Evolutionary conservation across 35 echinoderm and acorn worm genomes (phyloP).

Genomic region (Apostichopus japonicus): DNA sequence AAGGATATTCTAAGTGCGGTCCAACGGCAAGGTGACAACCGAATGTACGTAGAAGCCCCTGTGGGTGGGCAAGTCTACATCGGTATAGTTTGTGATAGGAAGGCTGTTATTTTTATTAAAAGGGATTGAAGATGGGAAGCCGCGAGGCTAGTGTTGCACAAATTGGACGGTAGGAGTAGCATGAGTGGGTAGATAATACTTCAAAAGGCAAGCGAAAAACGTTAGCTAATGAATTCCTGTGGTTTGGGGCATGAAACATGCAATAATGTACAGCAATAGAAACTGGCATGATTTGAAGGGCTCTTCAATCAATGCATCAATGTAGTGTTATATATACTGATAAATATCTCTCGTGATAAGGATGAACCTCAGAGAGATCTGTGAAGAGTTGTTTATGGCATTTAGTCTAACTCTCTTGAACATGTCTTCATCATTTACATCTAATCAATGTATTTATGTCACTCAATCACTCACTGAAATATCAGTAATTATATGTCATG

Average conservation of each 20-base stretch:
- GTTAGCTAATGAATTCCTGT: constrained; percentile 33
- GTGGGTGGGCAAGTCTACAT: constrained; percentile 22
- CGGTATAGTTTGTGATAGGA: neutral
- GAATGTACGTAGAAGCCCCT: constrained; percentile 5
- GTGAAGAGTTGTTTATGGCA: neutral
- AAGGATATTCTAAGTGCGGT: neutral
- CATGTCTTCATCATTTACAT: no score
- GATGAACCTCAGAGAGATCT: neutral
- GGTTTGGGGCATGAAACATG: constrained; percentile 8
- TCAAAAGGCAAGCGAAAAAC: neutral
- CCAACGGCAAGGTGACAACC: constrained; percentile 28
- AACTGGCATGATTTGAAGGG: neutral
- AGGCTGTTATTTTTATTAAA: constrained; percentile 36
- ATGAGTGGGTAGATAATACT: constrained; percentile 9
- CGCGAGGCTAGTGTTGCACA: constrained; percentile 10
- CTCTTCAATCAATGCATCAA: neutral
- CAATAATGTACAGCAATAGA: neutral
- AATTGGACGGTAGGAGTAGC: neutral
- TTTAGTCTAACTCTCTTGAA: no score
- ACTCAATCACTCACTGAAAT: no score
- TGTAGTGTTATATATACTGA: neutral
- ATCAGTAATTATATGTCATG: no score
- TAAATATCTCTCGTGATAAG: neutral
- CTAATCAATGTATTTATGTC: no score
- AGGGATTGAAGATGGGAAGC: constrained; percentile 18